Percentiles rank a stretch among this genome's conserved stretches.
phyloP scores from a whole-genome alignment of 2,888 invertebrate species.

The Cantharis rustica region DNA sequence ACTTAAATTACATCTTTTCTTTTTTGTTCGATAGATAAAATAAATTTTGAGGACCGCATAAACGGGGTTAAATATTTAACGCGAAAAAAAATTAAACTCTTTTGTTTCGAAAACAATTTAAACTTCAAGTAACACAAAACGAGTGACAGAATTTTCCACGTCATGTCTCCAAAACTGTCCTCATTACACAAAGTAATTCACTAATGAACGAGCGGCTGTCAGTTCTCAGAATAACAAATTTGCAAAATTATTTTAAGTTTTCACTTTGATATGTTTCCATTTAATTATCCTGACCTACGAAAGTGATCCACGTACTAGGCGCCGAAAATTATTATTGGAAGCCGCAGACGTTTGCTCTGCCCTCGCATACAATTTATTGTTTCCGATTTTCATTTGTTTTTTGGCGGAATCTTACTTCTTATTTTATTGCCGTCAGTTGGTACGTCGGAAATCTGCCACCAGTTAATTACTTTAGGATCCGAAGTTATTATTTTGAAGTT shows the following conservation, averaged over 20 bases:
- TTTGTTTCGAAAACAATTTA: background rate
- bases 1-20: background rate
- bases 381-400: too few species aligned
- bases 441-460: background rate
- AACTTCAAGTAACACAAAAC: background rate
- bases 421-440: too few species aligned
- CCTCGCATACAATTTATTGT: too few species aligned
- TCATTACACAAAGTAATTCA: constrained; percentile 12
- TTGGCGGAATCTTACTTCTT: too few species aligned
- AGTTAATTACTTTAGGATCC: too few species aligned
- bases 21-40: background rate
- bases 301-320: background rate
- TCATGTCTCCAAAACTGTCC: background rate
- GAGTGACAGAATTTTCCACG: background rate
- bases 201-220: constrained; percentile 12
- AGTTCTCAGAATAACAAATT: constrained; percentile 3
- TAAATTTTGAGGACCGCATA: background rate
- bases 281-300: background rate
- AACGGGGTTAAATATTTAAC: background rate
- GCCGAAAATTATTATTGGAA: too few species aligned
- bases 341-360: too few species aligned
- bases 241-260: background rate
- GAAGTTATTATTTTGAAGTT: too few species aligned
- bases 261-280: background rate
- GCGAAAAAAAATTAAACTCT: background rate